phyloP scores from a whole-genome alignment of 2,113 vertebrate genomes.

The Poeciliopsis turrubarensis region DNA sequence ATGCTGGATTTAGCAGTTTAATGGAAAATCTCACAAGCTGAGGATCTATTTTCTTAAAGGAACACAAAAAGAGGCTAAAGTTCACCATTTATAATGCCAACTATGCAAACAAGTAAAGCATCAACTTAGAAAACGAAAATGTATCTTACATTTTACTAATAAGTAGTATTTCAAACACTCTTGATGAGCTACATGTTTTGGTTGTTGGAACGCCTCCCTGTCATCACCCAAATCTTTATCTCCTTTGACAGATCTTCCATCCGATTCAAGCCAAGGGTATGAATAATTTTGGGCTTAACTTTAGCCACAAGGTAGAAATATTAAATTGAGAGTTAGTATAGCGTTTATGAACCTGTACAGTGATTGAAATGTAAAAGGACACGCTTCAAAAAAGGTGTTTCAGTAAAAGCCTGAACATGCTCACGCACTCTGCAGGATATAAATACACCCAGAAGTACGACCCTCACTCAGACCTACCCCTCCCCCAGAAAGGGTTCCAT shows the following conservation, averaged over 20 bases:
- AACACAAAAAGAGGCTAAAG: no score
- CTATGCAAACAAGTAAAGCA: no score
- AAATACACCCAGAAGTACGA: slow-evolving; percentile 1
- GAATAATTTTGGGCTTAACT: no score
- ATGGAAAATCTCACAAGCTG: no score
- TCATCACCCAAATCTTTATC: neutral
- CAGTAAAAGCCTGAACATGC: neutral
- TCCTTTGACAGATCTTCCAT: neutral
- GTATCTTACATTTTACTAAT: no score
- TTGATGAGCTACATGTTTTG: neutral
- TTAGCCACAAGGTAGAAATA: no score
- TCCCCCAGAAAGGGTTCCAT: slow-evolving; percentile 9
- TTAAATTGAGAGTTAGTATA: no score
- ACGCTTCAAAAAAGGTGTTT: neutral
- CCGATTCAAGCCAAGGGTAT: neutral
- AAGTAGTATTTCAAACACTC: no score
- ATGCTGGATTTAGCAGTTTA: no score
- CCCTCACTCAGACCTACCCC: accelerated
- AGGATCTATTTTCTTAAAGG: no score
- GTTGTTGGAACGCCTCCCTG: neutral
- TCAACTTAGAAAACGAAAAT: no score
- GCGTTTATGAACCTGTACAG: slow-evolving; percentile 10
- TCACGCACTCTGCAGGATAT: neutral
- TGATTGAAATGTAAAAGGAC: neutral
- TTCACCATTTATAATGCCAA: no score